Base-by-base conservation (phyloP, 2,797 vertebrate genomes). In the Sus cebifrons region DNA sequence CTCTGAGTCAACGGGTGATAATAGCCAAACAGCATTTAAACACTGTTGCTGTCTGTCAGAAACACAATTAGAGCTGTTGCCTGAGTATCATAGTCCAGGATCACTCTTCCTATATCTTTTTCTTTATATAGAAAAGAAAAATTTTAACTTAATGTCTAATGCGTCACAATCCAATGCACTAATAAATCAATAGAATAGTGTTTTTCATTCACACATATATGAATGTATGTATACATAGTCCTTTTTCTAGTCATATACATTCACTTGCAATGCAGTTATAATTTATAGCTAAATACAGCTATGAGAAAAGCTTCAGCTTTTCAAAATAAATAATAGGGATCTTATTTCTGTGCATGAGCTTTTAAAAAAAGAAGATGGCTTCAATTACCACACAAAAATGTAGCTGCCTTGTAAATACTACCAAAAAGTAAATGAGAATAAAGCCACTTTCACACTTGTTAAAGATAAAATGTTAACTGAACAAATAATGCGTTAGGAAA, bases 401-500 rank as follows among this genome's bases (percentile, higher is more conserved):
- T 14, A 56, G 56, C 81, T 70, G 8, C 54, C 77, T 94, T 68
- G 86, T 5, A 81, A 87, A 89, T 32, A 82, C n/a, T 73, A 56
- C n/a, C 44, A 70, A 86, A 90, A 82, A 52, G 29, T 54, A n/a
- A 17, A 68, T 29, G 16, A 68, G 86, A 95, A 89, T 77, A 14
- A 94, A 83, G 62, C 6, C 67, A 94, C 29, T 49, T 95, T 87
- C 21, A 77, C 21, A 78, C 18, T 70, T 58, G 6, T 73, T 79
- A 93, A 91, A 93, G 89, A 90, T 14, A 25, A 81, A 95, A 94
- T 67, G 70, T 44, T 54, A 77, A 83, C 17, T 89, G 29, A 93
- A 88, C 89, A 62, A 64, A 88, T 29, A 71, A 64, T 44, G 52
- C 40, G 23, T 87, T 86, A 8, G 70, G 56, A 84, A 70, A 64